phyloP scores from a whole-genome alignment of 2,888 invertebrate species.

The Andrena chrysosceles region DNA sequence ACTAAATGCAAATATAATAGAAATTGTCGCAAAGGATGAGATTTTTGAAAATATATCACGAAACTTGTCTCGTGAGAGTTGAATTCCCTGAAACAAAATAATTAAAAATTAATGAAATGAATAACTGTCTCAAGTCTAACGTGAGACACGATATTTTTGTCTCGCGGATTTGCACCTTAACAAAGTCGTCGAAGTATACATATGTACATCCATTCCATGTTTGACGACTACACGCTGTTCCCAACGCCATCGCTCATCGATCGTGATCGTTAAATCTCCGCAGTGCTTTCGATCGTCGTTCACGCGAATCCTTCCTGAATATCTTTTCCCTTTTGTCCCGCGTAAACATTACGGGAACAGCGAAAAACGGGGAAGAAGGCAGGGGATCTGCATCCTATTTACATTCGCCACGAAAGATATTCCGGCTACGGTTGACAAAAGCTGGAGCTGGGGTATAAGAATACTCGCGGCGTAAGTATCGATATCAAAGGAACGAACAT shows the following conservation, averaged over 20 bases:
- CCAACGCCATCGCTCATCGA: not conserved
- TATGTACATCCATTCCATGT: too few species aligned
- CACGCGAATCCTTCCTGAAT: not conserved
- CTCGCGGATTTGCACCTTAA: too few species aligned
- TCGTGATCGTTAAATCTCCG: not conserved
- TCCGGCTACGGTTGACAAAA: conserved; percentile 12
- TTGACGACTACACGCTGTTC: too few species aligned
- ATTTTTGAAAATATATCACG: too few species aligned
- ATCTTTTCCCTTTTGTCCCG: not conserved
- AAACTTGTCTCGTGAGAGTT: too few species aligned
- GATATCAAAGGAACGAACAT: conserved; percentile 51
- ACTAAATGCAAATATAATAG: too few species aligned
- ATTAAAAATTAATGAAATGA: too few species aligned
- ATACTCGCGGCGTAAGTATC: conserved; percentile 26
- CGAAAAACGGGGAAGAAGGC: not conserved
- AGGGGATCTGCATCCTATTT: conserved; percentile 18
- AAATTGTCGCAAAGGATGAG: too few species aligned
- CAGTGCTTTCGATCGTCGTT: not conserved
- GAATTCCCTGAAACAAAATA: too few species aligned
- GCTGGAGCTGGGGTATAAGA: not conserved
- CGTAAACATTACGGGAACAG: conserved; percentile 10
- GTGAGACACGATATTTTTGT: too few species aligned
- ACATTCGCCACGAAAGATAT: conserved; percentile 20
- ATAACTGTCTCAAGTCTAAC: too few species aligned
- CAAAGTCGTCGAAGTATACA: too few species aligned